These are phyloP conservation scores for Eulemur mongoz DNA, from an alignment of 2,797 vertebrate species.

Conservation along the genomic window DNA sequence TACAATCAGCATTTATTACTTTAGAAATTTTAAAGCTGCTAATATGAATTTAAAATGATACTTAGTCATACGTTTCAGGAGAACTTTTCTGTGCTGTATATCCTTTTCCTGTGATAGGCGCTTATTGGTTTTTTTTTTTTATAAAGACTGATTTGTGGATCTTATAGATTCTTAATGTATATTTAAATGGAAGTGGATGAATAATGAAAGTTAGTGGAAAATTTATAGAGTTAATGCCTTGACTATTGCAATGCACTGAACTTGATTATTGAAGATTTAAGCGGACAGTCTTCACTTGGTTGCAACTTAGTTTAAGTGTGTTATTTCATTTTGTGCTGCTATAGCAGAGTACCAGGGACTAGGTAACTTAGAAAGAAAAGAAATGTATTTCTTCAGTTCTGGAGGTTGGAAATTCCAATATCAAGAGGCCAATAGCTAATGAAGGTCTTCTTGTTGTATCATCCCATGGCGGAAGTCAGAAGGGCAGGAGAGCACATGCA, in stretches of 20 bases:
- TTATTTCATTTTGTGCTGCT: neutral
- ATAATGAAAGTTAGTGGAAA: neutral
- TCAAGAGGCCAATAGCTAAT: neutral
- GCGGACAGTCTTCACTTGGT: neutral
- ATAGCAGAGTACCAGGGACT: neutral
- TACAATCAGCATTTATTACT: neutral
- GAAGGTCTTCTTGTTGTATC: neutral
- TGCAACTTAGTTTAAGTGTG: neutral
- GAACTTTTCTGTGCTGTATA: neutral
- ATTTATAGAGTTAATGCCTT: neutral
- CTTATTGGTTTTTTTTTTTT: neutral
- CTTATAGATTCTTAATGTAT: neutral
- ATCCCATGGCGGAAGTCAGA: neutral
- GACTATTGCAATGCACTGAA: neutral
- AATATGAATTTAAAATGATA: neutral
- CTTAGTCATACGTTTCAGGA: neutral
- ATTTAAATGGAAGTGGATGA: neutral
- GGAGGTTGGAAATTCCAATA: neutral
- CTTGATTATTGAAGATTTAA: neutral
- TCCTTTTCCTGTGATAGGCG: neutral
- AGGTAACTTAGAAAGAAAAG: neutral
- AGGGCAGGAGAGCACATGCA: neutral
- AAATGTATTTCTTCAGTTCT: neutral
- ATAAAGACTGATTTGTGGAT: neutral
- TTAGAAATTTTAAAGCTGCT: neutral